Base-by-base conservation (phyloP, 1,140 invertebrate species). In the Sarcophaga peregrina region DNA sequence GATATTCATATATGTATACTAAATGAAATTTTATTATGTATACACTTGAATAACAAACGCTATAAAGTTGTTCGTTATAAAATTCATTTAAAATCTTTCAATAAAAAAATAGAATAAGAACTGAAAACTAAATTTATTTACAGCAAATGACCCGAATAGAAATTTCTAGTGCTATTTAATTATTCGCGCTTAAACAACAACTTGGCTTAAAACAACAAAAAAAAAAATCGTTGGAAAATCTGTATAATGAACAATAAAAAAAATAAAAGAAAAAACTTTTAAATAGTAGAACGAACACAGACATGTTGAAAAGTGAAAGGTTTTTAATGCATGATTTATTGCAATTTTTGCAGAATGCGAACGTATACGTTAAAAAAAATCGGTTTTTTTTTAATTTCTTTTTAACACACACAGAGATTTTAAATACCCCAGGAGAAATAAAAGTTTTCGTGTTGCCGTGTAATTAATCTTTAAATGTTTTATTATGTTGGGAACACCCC, bases 401-500 rank as follows among this genome's bases (percentile, higher is more conserved):
- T n/a, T 7, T 9, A 20, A 68, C n/a, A n/a, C 17, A 20, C 62
- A 9, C 62, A 13, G 54, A 68, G 62, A 68, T 68, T 68, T 37
- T 68, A 68, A 20, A 68, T 68, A 68, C 62, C 7, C 25, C n/a
- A 68, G 5, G n/a, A 8, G 62, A 58, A 68, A 68, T 68, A 25
- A 68, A 58, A 68, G 62, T 50, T 78, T 13, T 78, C 75, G 75
- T 78, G 75, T 78, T 78, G 17, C 47, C 47, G 8, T 52, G 47
- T 78, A 78, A 78, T 78, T 78, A 78, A 78, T 78, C 75, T 78
- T 78, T 78, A 50, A 78, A 78, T 78, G 75, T 78, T 78, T 78
- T 78, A 78, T 50, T 20, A 50, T 78, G 75, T 78, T 50, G 75
- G 75, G 20, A 50, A 78, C 75, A 78, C 75, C 75, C 75, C 47